Evolutionary conservation across 2,888 invertebrate genomes (phyloP).

Genomic region (Ichneumoninae sp.): DNA sequence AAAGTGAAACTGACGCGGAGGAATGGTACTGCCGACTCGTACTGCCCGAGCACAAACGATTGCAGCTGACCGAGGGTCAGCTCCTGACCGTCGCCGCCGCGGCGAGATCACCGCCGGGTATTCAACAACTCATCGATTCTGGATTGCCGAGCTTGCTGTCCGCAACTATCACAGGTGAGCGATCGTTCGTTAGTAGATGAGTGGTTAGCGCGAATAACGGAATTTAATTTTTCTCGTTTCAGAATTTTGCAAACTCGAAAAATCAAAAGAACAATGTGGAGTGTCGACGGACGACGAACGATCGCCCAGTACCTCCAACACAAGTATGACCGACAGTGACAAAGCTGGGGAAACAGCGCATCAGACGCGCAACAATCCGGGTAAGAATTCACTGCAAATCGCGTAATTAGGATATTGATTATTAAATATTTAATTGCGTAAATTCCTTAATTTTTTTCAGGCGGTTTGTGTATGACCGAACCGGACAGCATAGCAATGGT

Average conservation of each 20-base stretch:
- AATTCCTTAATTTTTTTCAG: conserved; percentile 58
- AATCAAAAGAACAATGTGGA: conserved; percentile 71
- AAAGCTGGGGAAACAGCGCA: conserved; percentile 81
- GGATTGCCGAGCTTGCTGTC: conserved; percentile 89
- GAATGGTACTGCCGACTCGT: conserved; percentile 87
- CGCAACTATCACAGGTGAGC: conserved; percentile 85
- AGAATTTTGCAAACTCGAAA: conserved; percentile 80
- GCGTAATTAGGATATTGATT: neutral
- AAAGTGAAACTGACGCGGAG: conserved; percentile 85
- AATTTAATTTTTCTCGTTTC: conserved; percentile 16
- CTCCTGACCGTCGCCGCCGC: conserved; percentile 92
- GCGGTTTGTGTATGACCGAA: conserved; percentile 85
- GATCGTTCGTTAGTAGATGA: neutral
- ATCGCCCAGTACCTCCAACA: conserved; percentile 60
- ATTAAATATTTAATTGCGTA: neutral
- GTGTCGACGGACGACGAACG: conserved; percentile 70
- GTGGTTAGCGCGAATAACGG: neutral
- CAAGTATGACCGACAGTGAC: conserved; percentile 84
- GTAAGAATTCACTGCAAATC: conserved; percentile 48
- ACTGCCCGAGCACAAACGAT: conserved; percentile 86
- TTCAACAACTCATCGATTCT: conserved; percentile 91
- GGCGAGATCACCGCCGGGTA: conserved; percentile 92
- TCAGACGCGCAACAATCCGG: conserved; percentile 70
- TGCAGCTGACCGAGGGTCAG: conserved; percentile 87
- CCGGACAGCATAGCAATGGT: conserved; percentile 88